Evolutionary conservation across 2,888 invertebrate genomes (phyloP).

Genomic region (Coenonympha glycerion): DNA sequence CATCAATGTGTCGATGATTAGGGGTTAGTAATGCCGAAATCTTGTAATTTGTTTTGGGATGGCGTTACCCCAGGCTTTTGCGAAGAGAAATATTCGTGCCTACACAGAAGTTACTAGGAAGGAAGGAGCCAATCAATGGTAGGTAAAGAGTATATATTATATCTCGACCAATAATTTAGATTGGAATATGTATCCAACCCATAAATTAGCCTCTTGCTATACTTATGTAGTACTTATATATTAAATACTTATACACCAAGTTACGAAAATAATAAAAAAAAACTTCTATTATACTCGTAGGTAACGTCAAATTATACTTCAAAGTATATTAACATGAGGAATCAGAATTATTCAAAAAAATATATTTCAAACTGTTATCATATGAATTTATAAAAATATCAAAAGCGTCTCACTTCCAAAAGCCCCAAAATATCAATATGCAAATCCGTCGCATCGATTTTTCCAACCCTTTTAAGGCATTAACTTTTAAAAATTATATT

Average conservation of each 20-base stretch:
- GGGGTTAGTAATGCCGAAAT: constrained; percentile 47
- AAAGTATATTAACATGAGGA: background rate
- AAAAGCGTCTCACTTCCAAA: background rate
- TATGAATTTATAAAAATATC: background rate
- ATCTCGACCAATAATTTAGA: too few species aligned
- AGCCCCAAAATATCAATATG: constrained; percentile 9
- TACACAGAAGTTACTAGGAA: too few species aligned
- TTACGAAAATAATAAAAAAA: too few species aligned
- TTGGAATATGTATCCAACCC: too few species aligned
- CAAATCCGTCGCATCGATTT: constrained; percentile 33
- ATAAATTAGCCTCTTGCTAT: too few species aligned
- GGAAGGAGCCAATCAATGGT: too few species aligned
- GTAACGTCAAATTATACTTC: background rate
- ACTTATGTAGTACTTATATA: too few species aligned
- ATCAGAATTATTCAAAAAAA: background rate
- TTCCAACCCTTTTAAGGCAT: constrained; percentile 43
- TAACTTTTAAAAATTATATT: constrained; percentile 65
- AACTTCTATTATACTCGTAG: background rate
- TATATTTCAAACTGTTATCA: background rate
- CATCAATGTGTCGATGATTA: constrained; percentile 65
- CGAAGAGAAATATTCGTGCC: too few species aligned
- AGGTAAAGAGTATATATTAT: too few species aligned
- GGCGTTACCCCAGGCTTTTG: background rate
- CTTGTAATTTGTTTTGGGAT: constrained; percentile 31
- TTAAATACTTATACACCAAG: too few species aligned